Evolutionary conservation across 1,140 invertebrate species (phyloP), one percentile per base, ranked within the genome.

Genomic region (Helicoverpa armigera): DNA sequence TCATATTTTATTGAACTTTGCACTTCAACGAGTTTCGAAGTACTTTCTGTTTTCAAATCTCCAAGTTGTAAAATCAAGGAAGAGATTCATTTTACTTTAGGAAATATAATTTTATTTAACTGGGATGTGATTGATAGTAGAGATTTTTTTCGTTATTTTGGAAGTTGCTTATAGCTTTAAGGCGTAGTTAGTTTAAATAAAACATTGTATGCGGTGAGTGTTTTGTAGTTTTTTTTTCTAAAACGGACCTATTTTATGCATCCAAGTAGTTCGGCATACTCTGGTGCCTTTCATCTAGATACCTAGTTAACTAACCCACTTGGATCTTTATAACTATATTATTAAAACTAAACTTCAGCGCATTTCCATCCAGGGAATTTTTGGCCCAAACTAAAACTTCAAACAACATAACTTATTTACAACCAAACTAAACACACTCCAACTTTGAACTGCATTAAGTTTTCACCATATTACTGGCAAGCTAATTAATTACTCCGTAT

Each of bases 391-490:
- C 10, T 14, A 53, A 58, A 75, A 23, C 54, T 48, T 50, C 54
- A 74, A 48, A 60, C 23, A 72, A 35, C 43, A 50, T 50, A 69
- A 50, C 18, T 50, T 69, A 50, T 69, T 69, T 69, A 69, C 0
- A 5, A 50, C 56, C 29, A 51, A 51, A 60, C 43, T 43, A 61
- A 63, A 53, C 23, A 72, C 16, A 29, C 50, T 35, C 10, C 29
- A 23, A 65, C 43, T 72, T 51, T n/a, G 67, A 53, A 73, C 60
- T 63, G 35, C 56, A 65, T 77, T 31, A 77, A 61, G 29, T 77
- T 77, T 50, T 65, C 61, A 77, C 23, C 61, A 77, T 35, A 77
- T 54, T 77, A 51, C 50, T 54, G 14, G 54, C 43, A 48, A 77
- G 43, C 73, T 76, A 35, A 65, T 67, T 54, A 77, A 65, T 76